A percentile compares a stretch with the other conserved stretches of the same genome.
phyloP scores from a whole-genome alignment of 2,113 vertebrate genomes.

The Stigmatopora argus region DNA sequence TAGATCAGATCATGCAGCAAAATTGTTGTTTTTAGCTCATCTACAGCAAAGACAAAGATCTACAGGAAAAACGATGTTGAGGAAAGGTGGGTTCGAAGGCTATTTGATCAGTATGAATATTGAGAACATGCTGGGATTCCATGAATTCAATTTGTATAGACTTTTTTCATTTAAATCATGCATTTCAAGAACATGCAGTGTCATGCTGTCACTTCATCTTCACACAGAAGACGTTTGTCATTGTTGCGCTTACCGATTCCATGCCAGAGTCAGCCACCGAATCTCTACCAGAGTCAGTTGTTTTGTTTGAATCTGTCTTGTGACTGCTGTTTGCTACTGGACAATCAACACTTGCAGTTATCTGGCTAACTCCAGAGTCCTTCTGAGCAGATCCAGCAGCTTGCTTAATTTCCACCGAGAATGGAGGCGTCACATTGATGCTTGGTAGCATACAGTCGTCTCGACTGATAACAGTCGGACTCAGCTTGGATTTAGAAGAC shows the following conservation, averaged over 20 bases:
- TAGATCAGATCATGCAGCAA: slow-evolving; percentile 20
- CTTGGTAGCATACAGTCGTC: slow-evolving; percentile 15
- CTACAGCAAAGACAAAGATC: background rate
- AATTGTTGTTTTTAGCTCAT: background rate
- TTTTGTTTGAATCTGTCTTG: slow-evolving; percentile 10
- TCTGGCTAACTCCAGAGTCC: background rate
- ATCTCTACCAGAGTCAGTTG: slow-evolving; percentile 27
- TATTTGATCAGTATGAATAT: slow-evolving; percentile 23
- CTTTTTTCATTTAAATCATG: slow-evolving; percentile 12
- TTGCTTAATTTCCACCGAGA: slow-evolving; percentile 1
- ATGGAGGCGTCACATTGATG: slow-evolving; percentile 29
- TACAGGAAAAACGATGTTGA: slow-evolving; percentile 9
- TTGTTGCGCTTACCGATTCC: slow-evolving; percentile 61
- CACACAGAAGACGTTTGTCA: slow-evolving; percentile 15
- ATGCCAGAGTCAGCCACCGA: slow-evolving; percentile 50
- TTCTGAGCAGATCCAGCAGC: background rate
- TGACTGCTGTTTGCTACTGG: slow-evolving; percentile 8
- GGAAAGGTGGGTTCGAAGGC: background rate
- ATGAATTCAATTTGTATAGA: background rate
- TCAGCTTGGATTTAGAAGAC: background rate
- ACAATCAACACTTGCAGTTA: slow-evolving; percentile 22
- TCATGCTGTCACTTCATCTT: slow-evolving; percentile 17
- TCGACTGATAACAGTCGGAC: background rate
- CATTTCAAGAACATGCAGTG: slow-evolving; percentile 2
- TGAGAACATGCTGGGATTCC: slow-evolving; percentile 1